Evolutionary conservation across 2,888 invertebrate species (phyloP).

Genomic region (Sericinus montela): DNA sequence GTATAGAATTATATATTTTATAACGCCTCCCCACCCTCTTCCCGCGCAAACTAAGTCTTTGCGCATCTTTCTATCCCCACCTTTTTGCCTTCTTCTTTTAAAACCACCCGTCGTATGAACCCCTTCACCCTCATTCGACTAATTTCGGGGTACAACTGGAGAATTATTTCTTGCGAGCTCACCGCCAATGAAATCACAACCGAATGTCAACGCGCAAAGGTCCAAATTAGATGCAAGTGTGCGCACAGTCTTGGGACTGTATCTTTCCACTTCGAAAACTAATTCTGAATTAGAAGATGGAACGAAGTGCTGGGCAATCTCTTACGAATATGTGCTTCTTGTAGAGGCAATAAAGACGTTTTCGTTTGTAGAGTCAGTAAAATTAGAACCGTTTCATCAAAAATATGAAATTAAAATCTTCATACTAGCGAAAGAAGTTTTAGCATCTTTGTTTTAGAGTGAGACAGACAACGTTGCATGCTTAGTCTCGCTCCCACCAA

Average conservation of each 20-base stretch:
- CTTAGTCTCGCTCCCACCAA: conserved; percentile 66
- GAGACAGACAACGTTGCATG: conserved; percentile 68
- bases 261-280: conserved; percentile 80
- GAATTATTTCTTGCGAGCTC: conserved; percentile 73
- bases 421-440: conserved; percentile 80
- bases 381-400: conserved; percentile 79
- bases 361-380: conserved; percentile 33
- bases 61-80: conserved; percentile 79
- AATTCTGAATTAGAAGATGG: conserved; percentile 77
- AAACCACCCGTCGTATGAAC: conserved; percentile 78
- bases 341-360: conserved; percentile 26
- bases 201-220: conserved; percentile 36
- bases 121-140: conserved; percentile 79
- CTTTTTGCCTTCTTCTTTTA: conserved; percentile 79
- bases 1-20: conserved; percentile 80
- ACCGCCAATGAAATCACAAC: conserved; percentile 42
- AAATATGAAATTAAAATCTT: conserved; percentile 80
- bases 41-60: conserved; percentile 78
- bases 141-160: conserved; percentile 79
- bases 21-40: conserved; percentile 61
- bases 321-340: conserved; percentile 26
- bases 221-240: conserved; percentile 34
- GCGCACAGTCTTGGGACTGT: conserved; percentile 74
- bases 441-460: conserved; percentile 80
- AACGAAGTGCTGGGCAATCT: conserved; percentile 52